Percentiles rank a stretch among this genome's conserved stretches.
These are phyloP conservation scores for Podarcis muralis DNA, from an alignment of 2,113 vertebrate species.

Conservation along the genomic window DNA sequence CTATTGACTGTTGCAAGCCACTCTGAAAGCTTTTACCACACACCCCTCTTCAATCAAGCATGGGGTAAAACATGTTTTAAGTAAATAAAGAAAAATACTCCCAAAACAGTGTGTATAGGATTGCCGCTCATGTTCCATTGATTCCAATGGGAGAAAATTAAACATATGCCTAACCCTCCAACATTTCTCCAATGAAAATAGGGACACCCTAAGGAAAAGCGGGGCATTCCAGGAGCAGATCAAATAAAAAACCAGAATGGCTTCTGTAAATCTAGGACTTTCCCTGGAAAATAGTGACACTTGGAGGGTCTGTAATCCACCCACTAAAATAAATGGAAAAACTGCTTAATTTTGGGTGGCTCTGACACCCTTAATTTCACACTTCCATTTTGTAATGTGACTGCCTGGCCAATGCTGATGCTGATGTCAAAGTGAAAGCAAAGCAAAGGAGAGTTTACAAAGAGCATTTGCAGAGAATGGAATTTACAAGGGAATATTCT, in stretches of 20 bases:
- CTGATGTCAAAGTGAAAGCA: background rate
- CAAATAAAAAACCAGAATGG: no score
- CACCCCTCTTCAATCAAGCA: no score
- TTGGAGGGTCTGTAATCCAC: background rate
- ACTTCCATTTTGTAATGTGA: background rate
- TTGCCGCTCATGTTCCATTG: background rate
- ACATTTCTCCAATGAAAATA: no score
- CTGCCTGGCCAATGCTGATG: background rate
- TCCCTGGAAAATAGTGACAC: no score
- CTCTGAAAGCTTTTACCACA: no score
- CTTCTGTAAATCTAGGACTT: no score
- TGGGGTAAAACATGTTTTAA: no score
- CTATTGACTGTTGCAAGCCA: no score
- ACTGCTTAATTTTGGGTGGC: background rate
- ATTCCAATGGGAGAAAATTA: background rate
- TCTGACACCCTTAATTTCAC: background rate
- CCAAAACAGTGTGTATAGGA: background rate
- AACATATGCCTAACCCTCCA: background rate
- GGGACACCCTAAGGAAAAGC: no score
- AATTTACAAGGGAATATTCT: background rate
- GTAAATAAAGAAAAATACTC: background rate
- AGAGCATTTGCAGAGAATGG: no score
- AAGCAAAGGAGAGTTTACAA: background rate
- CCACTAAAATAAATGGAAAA: background rate
- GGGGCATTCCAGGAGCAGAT: no score